Percentiles rank a stretch among this genome's conserved stretches.
phyloP scores from a whole-genome alignment of 1,140 invertebrate genomes.

The Cotesia vestalis region DNA sequence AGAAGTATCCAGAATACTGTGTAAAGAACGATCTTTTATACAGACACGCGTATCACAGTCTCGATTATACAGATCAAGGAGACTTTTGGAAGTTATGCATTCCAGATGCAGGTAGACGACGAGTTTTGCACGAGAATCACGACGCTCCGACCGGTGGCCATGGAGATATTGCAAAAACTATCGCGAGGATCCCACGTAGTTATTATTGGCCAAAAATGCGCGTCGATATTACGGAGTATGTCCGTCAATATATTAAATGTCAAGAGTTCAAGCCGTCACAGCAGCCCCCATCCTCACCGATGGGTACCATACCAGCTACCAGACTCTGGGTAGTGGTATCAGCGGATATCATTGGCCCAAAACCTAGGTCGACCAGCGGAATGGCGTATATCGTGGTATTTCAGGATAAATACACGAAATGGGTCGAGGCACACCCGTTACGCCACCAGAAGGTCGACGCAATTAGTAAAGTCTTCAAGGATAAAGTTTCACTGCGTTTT shows the following conservation, averaged over 20 bases:
- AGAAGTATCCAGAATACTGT: no score
- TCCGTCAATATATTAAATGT: slow-evolving; percentile 30
- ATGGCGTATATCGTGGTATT: slow-evolving; percentile 1
- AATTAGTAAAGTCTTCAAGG: slow-evolving; percentile 42
- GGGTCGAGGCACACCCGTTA: slow-evolving; percentile 38
- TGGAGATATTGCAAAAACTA: slow-evolving; percentile 40
- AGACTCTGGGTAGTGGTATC: slow-evolving; percentile 6
- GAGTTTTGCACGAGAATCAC: slow-evolving; percentile 32
- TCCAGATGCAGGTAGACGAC: not conserved
- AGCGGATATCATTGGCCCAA: slow-evolving; percentile 12
- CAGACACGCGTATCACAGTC: no score
- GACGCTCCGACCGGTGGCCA: slow-evolving; percentile 39
- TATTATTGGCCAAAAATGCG: slow-evolving; percentile 45
- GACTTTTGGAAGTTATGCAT: slow-evolving; percentile 36
- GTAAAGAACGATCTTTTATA: no score
- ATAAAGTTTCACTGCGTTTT: slow-evolving; percentile 47
- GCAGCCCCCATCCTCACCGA: not conserved
- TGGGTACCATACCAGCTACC: slow-evolving; percentile 3
- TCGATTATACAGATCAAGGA: slow-evolving; percentile 5
- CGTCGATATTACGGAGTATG: slow-evolving; percentile 28
- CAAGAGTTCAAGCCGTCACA: slow-evolving; percentile 8
- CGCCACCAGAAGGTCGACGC: slow-evolving; percentile 40
- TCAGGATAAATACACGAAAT: slow-evolving; percentile 35
- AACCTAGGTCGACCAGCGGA: not conserved
- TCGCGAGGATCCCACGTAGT: slow-evolving; percentile 11